phyloP scores from a whole-genome alignment of 1,140 invertebrate species.

The Anastrepha obliqua region DNA sequence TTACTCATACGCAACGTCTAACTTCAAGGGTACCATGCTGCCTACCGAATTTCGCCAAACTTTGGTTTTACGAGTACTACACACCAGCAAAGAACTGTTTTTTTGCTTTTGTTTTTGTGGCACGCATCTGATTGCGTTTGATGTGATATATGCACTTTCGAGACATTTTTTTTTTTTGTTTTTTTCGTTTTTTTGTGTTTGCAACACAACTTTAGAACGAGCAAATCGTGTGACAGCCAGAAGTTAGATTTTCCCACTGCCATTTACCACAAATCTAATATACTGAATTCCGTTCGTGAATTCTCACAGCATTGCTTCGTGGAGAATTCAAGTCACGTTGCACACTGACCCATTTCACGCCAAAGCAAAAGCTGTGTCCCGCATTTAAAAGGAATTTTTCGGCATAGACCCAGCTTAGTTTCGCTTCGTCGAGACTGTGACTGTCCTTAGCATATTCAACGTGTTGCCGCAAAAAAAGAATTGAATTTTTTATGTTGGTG shows the following conservation, averaged over 20 bases:
- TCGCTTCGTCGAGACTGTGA: too few species aligned
- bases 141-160: neutral
- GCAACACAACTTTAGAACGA: neutral
- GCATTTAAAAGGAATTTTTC: neutral
- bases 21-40: too few species aligned
- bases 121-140: too few species aligned
- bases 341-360: neutral
- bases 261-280: neutral
- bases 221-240: neutral
- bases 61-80: neutral
- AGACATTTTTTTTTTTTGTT: neutral
- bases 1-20: constrained; percentile 29
- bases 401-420: neutral
- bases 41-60: neutral
- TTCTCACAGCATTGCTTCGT: neutral
- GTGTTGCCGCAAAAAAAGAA: too few species aligned
- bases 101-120: neutral
- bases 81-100: constrained; percentile 7
- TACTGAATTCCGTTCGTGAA: neutral
- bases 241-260: neutral
- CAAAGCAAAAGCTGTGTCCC: neutral
- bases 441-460: too few species aligned
- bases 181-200: neutral
- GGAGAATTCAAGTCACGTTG: constrained; percentile 15
- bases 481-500: neutral